Base-by-base conservation (phyloP, 1,140 invertebrate species). In the Tetragonula clypearis region DNA sequence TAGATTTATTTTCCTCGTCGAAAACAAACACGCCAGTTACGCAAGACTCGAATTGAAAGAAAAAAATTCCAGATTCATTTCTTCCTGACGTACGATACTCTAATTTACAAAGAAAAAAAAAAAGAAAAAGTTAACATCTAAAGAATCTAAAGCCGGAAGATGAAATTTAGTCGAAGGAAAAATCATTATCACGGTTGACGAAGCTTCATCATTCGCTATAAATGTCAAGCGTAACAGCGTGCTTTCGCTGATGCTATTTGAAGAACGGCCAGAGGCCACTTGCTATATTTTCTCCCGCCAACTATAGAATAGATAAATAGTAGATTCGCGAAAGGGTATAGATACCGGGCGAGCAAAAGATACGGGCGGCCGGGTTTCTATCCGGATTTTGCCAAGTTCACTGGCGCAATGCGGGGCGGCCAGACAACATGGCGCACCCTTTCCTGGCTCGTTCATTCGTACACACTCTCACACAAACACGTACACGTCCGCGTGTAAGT, bases 351-450 rank as follows among this genome's bases (percentile, higher is more conserved):
- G 23, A 79, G 60, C 55, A n/a, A 41, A 66, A 85, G 80, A 88
- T 88, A 49, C 49, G 82, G 56, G 71, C 56, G 78, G 82, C 65
- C 73, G 88, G 90, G 86, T 90, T 49, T 88, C 87, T 84, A 89
- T 91, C 86, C 89, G 89, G 90, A 92, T 93, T 93, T 93, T 84
- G 90, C 87, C 85, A 92, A 93, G 91, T 93, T 94, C 88, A 93
- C 90, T 94, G 92, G 92, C 93, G 93, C 93, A 94, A 93, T 94
- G 93, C 93, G 92, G 93, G 92, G 92, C 91, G 90, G 92, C 92
- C 91, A 93, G 92, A 93, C 92, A 94, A 94, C 91, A 94, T 94
- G 93, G 93, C 92, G 93, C 92, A 91, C 90, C 90, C 87, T 87
- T 84, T 68, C 85, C 77, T 76, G 80, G 56, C 30, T 74, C 82